Conservation (phyloP, 1,140 invertebrate genomes). For the Zaprionus davidi region DNA sequence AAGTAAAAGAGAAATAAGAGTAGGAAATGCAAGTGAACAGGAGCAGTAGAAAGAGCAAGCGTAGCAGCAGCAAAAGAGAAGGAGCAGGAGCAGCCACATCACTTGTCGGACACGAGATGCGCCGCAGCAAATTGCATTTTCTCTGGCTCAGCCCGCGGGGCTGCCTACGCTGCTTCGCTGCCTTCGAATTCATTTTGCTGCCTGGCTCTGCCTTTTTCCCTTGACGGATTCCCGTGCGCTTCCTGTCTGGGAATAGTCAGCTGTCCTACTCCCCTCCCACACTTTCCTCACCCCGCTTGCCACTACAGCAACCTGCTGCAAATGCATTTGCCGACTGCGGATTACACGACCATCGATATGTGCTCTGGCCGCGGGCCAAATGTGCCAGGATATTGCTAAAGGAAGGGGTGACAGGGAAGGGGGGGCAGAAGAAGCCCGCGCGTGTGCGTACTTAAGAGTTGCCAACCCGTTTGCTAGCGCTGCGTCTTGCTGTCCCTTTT, state of each 20-base stretch:
- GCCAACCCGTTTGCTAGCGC: not conserved
- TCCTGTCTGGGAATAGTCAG: conserved; percentile 36
- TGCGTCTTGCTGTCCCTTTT: conserved; percentile 46
- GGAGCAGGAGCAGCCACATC: not conserved
- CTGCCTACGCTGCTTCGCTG: conserved; percentile 10
- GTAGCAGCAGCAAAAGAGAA: not conserved
- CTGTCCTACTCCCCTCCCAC: not conserved
- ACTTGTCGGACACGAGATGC: conserved; percentile 45
- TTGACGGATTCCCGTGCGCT: conserved; percentile 10
- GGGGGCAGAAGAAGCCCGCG: not conserved
- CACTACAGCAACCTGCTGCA: not conserved
- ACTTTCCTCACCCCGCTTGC: not conserved
- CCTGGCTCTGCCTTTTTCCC: conserved; percentile 3
- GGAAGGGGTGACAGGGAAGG: not conserved
- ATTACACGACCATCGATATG: conserved; percentile 67
- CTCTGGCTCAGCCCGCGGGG: conserved; percentile 22
- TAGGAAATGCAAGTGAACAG: not conserved
- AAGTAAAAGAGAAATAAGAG: too few relatives aligned
- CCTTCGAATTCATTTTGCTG: conserved; percentile 46
- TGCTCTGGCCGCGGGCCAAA: conserved; percentile 63
- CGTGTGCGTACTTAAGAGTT: conserved; percentile 55
- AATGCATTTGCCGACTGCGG: conserved; percentile 36
- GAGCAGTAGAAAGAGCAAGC: not conserved
- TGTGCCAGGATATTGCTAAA: conserved; percentile 21
- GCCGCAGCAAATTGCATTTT: conserved; percentile 69